Evolutionary conservation across 35 echinoderm and acorn worm genomes (phyloP), one percentile per base, ranked within the genome.

Genomic region (Hemicentrotus pulcherrimus): DNA sequence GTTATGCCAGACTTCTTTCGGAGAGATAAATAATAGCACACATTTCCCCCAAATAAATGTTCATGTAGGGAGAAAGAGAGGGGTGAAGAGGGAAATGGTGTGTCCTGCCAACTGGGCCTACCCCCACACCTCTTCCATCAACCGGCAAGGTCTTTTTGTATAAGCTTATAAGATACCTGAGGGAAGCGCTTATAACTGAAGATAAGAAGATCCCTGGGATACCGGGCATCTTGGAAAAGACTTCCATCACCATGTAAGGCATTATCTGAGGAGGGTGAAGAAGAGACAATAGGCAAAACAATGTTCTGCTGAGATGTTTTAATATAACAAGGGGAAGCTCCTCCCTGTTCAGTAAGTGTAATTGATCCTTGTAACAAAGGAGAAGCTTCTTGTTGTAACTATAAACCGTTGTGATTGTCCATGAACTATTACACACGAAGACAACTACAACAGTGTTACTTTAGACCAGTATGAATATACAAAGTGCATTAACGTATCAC

Each of bases 161-260:
- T 19, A 0, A 85, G 16, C 15, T 19, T 16, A 85, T 85, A 4
- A 4, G 2, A 31, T 35, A 88, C 86, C 86, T 88, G 86, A 88
- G 86, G 33, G 86, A 88, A 32, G 86, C 86, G 19, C 86, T 88
- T 9, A 88, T 31, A 31, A 90, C 88, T 32, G 88, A 90, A 45
- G 88, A 33, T 16, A 90, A 24, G 16, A 90, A 90, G 32, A 90
- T 32, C 32, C 88, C 88, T 3, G 88, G 88, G 88, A 90, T 32
- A 90, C 88, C 88, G 32, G 88, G 88, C 88, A 33, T 90, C 32
- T 41, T 47, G 24, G 88, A 10, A 28, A 90, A 90, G 5, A 90
- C 88, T 41, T 90, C 88, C 88, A 90, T 90, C 32, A 90, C 88
- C 88, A 90, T 90, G 32, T 90, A 90, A 15, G 88, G 88, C 88